phyloP scores from a whole-genome alignment of 2,888 invertebrate species.

The Athalia cordata region DNA sequence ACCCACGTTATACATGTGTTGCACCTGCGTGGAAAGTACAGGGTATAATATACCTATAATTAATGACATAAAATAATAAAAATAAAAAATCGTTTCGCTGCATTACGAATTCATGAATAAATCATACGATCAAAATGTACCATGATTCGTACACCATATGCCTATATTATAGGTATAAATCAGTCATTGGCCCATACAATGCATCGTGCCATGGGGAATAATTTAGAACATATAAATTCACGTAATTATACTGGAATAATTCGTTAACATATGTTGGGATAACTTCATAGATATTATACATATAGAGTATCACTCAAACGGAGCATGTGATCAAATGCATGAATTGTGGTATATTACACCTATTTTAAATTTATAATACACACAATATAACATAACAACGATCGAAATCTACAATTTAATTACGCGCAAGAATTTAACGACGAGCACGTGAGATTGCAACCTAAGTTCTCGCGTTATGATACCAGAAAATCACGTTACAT shows the following conservation, averaged over 20 bases:
- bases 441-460: too few relatives aligned
- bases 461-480: too few relatives aligned
- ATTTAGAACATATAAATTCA: conserved; percentile 13
- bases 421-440: too few relatives aligned
- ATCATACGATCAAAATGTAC: too few relatives aligned
- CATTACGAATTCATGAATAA: too few relatives aligned
- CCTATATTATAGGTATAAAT: conserved; percentile 7
- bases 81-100: too few relatives aligned
- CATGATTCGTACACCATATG: background rate
- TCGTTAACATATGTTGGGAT: conserved; percentile 13
- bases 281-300: background rate
- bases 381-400: conserved; percentile 19
- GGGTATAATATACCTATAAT: too few relatives aligned
- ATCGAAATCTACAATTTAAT: background rate
- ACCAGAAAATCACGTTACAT: too few relatives aligned
- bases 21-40: too few relatives aligned
- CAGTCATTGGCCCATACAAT: conserved; percentile 15
- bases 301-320: background rate
- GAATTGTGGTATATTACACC: conserved; percentile 3
- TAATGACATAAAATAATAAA: too few relatives aligned
- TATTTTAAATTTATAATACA: conserved; percentile 27
- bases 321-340: conserved; percentile 68
- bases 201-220: background rate
- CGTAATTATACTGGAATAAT: conserved; percentile 17
- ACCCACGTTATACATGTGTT: too few relatives aligned